Conservation (phyloP, 2,888 invertebrate genomes). For the Neocrepidodera transversa region DNA sequence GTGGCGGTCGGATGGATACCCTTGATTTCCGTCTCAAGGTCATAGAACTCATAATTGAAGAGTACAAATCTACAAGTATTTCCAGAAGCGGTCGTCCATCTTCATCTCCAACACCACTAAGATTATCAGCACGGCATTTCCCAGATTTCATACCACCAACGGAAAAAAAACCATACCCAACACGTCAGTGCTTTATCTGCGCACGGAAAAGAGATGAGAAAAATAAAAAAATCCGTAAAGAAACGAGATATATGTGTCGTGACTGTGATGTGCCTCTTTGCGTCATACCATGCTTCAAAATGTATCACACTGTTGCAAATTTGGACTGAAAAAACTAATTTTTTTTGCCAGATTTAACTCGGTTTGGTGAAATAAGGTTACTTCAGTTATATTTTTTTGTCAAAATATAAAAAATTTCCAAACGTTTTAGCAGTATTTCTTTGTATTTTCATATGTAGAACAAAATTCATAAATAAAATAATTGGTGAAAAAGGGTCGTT, state of each 20-base stretch:
- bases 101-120: neutral
- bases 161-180: neutral
- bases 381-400: too few relatives aligned
- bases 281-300: neutral
- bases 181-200: neutral
- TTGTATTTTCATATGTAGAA: too few relatives aligned
- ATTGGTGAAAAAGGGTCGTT: too few relatives aligned
- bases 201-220: neutral
- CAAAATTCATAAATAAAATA: too few relatives aligned
- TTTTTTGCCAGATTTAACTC: too few relatives aligned
- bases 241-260: neutral
- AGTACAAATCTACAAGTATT: neutral
- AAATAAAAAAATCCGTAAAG: neutral
- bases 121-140: neutral
- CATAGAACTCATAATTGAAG: neutral
- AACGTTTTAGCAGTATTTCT: too few relatives aligned
- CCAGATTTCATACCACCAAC: neutral
- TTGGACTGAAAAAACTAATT: too few relatives aligned
- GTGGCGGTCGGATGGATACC: neutral
- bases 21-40: neutral
- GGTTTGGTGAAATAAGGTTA: too few relatives aligned
- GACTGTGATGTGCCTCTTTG: neutral
- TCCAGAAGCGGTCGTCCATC: neutral
- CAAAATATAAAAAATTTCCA: too few relatives aligned
- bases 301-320: neutral